Conservation (phyloP, 1,140 invertebrate species). For the Sycophila sp. region DNA sequence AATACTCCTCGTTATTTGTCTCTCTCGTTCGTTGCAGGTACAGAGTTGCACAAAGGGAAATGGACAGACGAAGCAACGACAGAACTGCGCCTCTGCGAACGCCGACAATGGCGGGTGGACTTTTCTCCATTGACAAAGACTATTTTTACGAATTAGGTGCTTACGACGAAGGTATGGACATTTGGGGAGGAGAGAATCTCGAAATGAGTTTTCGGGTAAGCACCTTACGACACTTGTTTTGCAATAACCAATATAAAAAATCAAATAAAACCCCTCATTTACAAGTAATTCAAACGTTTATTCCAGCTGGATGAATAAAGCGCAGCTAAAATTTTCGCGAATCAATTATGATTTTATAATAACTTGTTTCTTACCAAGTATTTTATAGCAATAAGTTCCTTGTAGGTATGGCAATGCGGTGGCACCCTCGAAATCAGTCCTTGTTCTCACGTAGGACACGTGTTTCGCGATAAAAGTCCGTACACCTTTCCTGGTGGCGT, state of each 20-base stretch:
- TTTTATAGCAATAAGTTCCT: conserved; percentile 61
- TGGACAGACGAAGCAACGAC: conserved; percentile 89
- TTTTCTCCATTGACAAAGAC: conserved; percentile 96
- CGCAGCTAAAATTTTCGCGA: conserved; percentile 1
- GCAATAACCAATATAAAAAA: too few species aligned
- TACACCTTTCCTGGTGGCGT: conserved; percentile 99
- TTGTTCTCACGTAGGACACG: conserved; percentile 96
- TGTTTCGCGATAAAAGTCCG: conserved; percentile 98
- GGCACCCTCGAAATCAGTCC: conserved; percentile 95
- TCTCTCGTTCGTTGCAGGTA: conserved; percentile 76
- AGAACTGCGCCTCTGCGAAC: conserved; percentile 90
- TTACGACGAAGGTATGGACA: conserved; percentile 99
- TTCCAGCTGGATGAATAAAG: not conserved
- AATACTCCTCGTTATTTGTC: conserved; percentile 1
- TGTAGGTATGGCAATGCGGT: conserved; percentile 97
- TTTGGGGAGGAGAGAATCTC: conserved; percentile 99
- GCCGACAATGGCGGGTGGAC: conserved; percentile 98
- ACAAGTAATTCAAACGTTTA: not conserved
- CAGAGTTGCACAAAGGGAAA: conserved; percentile 93
- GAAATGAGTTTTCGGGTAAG: conserved; percentile 99
- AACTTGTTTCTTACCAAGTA: too few species aligned
- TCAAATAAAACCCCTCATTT: not conserved
- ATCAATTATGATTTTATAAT: too few species aligned
- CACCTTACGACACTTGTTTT: not conserved
- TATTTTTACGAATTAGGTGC: conserved; percentile 98